phyloP scores from a whole-genome alignment of 2,888 invertebrate species.

The Melikaiella ostensackeni region DNA sequence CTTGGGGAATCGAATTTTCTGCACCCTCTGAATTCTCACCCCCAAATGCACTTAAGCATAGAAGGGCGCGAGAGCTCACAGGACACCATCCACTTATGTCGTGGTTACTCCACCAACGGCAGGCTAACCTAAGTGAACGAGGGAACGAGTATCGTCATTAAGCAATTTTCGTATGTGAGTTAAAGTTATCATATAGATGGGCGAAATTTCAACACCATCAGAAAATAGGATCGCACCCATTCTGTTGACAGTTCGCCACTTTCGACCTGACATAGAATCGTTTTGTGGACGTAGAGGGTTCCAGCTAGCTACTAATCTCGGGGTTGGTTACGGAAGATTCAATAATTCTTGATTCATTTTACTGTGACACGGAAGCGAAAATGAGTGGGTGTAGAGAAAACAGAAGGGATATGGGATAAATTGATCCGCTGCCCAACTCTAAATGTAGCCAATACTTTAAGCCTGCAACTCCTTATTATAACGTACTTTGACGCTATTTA shows the following conservation, averaged over 20 bases:
- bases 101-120: constrained; percentile 63
- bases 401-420: neutral
- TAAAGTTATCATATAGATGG: constrained; percentile 16
- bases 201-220: constrained; percentile 10
- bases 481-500: too few species aligned
- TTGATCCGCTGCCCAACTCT: too few species aligned
- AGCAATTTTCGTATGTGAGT: constrained; percentile 60
- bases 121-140: constrained; percentile 65
- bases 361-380: neutral
- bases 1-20: constrained; percentile 27
- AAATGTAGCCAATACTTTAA: too few species aligned
- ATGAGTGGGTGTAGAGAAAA: neutral
- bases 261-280: neutral
- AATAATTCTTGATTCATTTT: neutral
- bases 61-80: constrained; percentile 61
- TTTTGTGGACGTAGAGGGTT: neutral
- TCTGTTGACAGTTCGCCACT: constrained; percentile 16
- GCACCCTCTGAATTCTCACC: constrained; percentile 51
- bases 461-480: too few species aligned
- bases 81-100: constrained; percentile 69
- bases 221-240: constrained; percentile 23
- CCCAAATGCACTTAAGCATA: constrained; percentile 66
- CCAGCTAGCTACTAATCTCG: neutral
- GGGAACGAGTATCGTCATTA: constrained; percentile 68
- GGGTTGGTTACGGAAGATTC: neutral